Conservation (phyloP, 1,140 invertebrate genomes). For the Eupeodes corollae region DNA sequence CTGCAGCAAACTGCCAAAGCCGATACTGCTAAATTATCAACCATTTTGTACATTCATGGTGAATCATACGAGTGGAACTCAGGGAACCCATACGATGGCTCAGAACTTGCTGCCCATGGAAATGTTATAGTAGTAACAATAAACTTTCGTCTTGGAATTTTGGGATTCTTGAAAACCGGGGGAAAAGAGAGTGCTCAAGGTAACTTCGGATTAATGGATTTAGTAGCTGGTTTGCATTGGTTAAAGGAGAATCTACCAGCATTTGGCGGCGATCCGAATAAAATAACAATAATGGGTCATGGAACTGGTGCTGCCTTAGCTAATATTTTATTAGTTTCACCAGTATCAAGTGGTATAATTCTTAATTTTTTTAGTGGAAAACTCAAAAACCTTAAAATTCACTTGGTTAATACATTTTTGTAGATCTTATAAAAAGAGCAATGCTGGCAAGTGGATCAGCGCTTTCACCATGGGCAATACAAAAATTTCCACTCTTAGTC, state of each 20-base stretch:
- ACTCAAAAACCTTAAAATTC: slow-evolving; percentile 1
- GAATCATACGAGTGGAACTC: slow-evolving; percentile 91
- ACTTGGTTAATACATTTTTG: slow-evolving; percentile 1
- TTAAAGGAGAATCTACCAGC: slow-evolving; percentile 79
- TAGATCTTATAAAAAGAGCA: slow-evolving; percentile 79
- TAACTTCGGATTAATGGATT: slow-evolving; percentile 91
- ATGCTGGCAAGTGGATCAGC: slow-evolving; percentile 91
- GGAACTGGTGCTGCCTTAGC: slow-evolving; percentile 86
- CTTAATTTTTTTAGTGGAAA: neutral
- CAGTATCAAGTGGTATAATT: slow-evolving; percentile 72
- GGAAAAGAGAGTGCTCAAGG: slow-evolving; percentile 75
- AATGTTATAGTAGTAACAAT: slow-evolving; percentile 92
- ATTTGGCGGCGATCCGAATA: slow-evolving; percentile 80
- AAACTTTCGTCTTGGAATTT: slow-evolving; percentile 92
- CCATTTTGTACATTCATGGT: slow-evolving; percentile 84
- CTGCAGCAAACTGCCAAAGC: neutral
- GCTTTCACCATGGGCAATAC: slow-evolving; percentile 86
- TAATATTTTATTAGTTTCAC: slow-evolving; percentile 88
- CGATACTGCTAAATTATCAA: slow-evolving; percentile 42
- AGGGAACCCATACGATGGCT: slow-evolving; percentile 89
- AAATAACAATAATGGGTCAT: slow-evolving; percentile 84
- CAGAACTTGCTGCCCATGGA: slow-evolving; percentile 76
- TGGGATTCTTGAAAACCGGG: slow-evolving; percentile 89
- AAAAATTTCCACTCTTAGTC: slow-evolving; percentile 70
- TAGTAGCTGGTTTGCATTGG: slow-evolving; percentile 88